phyloP scores from a whole-genome alignment of 2,797 vertebrate species.

The Allobates femoralis region DNA sequence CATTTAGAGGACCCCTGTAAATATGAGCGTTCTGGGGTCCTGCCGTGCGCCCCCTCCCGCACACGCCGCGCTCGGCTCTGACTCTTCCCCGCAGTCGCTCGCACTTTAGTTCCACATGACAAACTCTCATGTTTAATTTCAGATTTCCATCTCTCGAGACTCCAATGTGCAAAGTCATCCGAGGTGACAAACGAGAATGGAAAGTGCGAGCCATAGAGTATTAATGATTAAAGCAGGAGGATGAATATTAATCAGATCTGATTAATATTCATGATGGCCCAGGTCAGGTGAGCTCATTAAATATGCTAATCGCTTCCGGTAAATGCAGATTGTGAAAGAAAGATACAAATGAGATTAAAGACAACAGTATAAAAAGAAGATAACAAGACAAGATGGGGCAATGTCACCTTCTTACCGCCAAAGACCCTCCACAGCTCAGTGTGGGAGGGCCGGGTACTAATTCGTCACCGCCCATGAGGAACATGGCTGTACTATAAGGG shows the following conservation, averaged over 20 bases:
- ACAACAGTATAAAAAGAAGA: neutral
- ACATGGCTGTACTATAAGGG: neutral
- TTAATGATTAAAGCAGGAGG: slow-evolving; percentile 22
- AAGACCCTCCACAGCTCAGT: neutral
- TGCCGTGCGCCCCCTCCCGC: neutral
- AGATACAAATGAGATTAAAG: neutral
- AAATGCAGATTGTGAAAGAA: neutral
- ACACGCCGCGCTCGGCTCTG: neutral
- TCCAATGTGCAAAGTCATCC: neutral
- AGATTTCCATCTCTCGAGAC: neutral
- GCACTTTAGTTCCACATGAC: neutral
- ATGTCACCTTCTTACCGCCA: neutral
- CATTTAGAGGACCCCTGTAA: neutral
- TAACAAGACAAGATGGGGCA: neutral
- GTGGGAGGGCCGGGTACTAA: neutral
- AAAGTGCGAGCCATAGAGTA: neutral
- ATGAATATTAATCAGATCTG: slow-evolving; percentile 30
- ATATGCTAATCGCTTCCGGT: neutral
- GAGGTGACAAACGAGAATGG: neutral
- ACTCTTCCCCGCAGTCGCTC: too few species aligned
- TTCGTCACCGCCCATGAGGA: neutral
- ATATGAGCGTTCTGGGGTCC: neutral
- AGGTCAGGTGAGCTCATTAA: slow-evolving; percentile 25
- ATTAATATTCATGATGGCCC: slow-evolving; percentile 36
- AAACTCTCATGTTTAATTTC: slow-evolving; percentile 11